Conservation (phyloP, 2,797 vertebrate genomes). For the Chelon auratus region DNA sequence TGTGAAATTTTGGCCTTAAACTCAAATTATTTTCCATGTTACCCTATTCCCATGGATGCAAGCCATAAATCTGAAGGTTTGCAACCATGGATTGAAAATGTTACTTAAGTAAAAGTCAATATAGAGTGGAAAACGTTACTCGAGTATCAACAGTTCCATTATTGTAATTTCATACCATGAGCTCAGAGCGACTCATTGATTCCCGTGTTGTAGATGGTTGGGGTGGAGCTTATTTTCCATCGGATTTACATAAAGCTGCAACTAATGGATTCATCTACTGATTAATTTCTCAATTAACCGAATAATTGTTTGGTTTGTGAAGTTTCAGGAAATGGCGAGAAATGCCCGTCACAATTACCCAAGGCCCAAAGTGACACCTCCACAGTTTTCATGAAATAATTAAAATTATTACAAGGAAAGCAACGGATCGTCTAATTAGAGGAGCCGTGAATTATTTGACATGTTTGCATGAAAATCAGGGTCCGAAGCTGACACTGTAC, state of each 20-base stretch:
- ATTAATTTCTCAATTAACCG: slow-evolving; percentile 14
- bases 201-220: no score
- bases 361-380: slow-evolving; percentile 1
- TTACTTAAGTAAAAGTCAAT: neutral
- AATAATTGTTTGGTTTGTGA: slow-evolving; percentile 21
- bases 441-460: neutral
- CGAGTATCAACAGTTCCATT: neutral
- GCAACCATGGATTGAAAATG: neutral
- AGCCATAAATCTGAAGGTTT: no score
- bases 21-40: no score
- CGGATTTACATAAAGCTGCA: slow-evolving; percentile 1
- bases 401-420: slow-evolving; percentile 3
- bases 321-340: neutral
- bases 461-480: no score
- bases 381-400: neutral
- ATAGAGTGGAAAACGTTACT: neutral
- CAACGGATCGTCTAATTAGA: neutral
- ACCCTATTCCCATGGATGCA: no score
- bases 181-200: neutral
- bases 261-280: slow-evolving; percentile 7
- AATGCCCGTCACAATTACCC: slow-evolving; percentile 14
- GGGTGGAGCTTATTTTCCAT: neutral
- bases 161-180: neutral
- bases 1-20: no score
- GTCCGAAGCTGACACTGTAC: no score